A percentile compares a stretch with the other conserved stretches of the same genome.
These are phyloP conservation scores for Leptopilina syphax DNA, from an alignment of 2,888 invertebrate genomes.

Conservation along the genomic window DNA sequence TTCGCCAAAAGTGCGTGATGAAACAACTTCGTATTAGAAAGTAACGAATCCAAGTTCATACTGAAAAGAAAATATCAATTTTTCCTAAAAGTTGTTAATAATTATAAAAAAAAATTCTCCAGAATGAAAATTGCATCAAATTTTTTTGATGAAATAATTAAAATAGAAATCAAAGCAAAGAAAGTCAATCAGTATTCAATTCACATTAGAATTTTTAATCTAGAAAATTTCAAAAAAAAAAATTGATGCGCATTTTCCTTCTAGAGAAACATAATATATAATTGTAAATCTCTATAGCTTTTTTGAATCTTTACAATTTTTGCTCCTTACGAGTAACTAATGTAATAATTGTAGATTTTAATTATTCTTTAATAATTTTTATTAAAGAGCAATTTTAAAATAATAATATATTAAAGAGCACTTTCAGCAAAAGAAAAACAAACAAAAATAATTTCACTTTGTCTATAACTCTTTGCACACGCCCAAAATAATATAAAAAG, in stretches of 20 bases:
- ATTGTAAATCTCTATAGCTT: constrained; percentile 14
- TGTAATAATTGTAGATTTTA: constrained; percentile 17
- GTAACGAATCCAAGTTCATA: constrained; percentile 2
- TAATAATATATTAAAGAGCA: not conserved
- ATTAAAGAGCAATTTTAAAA: constrained; percentile 9
- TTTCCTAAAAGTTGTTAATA: constrained; percentile 26
- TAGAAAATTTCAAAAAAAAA: not conserved
- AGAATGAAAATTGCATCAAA: constrained; percentile 19
- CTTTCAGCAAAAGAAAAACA: not conserved
- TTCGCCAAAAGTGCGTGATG: constrained; percentile 6
- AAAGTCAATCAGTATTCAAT: constrained; percentile 25
- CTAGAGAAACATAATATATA: not conserved
- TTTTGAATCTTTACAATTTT: constrained; percentile 36
- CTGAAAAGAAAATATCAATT: constrained; percentile 26
- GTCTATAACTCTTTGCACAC: constrained; percentile 27
- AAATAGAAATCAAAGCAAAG: not conserved
- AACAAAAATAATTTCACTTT: constrained; percentile 7
- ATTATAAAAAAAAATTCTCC: not conserved
- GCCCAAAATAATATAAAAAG: constrained; percentile 2
- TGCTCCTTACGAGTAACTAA: constrained; percentile 18
- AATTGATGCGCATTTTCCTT: constrained; percentile 31
- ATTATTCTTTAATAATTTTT: not conserved
- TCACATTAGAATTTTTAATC: constrained; percentile 10
- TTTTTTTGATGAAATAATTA: not conserved
- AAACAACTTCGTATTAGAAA: constrained; percentile 22